Conservation (phyloP, 2,888 invertebrate species). For the Hydriomena furcata region DNA sequence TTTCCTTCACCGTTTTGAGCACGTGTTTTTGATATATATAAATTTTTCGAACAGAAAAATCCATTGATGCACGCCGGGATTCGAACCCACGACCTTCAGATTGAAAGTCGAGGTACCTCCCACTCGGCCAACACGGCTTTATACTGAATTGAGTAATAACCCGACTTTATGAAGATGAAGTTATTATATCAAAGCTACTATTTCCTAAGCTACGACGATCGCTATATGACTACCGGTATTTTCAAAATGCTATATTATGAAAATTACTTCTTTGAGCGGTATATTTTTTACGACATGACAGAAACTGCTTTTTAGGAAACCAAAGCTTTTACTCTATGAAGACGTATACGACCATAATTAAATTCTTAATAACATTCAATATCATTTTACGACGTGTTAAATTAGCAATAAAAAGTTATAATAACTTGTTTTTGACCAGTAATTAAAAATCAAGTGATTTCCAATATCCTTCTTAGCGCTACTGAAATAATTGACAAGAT, state of each 20-base stretch:
- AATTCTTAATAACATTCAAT: constrained; percentile 36
- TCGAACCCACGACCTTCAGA: too few species aligned
- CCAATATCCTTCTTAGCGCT: constrained; percentile 38
- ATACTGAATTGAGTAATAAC: constrained; percentile 13
- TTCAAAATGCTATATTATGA: too few species aligned
- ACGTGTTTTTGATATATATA: too few species aligned
- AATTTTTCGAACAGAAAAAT: too few species aligned
- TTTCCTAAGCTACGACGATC: neutral
- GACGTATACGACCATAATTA: constrained; percentile 31
- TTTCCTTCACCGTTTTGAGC: too few species aligned
- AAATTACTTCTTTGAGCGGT: too few species aligned
- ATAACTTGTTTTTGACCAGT: constrained; percentile 33
- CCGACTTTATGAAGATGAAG: constrained; percentile 17
- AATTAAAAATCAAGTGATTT: constrained; percentile 32
- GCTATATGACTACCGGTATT: neutral
- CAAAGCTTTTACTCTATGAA: constrained; percentile 10
- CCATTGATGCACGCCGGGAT: too few species aligned
- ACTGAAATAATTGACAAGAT: constrained; percentile 30
- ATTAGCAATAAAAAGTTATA: constrained; percentile 37
- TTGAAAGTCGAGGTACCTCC: too few species aligned
- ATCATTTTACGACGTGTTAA: constrained; percentile 38
- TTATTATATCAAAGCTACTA: constrained; percentile 10
- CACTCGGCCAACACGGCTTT: constrained; percentile 10
- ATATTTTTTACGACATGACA: too few species aligned
- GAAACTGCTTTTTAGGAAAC: neutral